Evolutionary conservation across 2,113 vertebrate species (phyloP), one percentile per base, ranked within the genome.

Genomic region (Campylorhamphus procurvoides): DNA sequence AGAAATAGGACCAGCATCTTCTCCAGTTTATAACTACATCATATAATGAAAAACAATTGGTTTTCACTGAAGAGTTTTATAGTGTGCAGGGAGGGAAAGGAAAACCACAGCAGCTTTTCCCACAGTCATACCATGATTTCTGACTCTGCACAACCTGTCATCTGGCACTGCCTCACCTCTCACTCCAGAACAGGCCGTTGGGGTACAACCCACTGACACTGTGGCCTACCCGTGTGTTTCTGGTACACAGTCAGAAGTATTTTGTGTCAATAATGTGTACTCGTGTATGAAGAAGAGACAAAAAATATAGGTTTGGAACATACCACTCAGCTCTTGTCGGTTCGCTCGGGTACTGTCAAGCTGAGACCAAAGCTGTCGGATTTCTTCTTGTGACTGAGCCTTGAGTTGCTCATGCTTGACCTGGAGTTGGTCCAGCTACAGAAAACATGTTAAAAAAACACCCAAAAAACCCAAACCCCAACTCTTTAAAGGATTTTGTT

Each of bases 311-410:
- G 47, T 47, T 79, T 7, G 31, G 58, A 42, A 85, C 97, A 78
- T 96, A 99, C 99, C 99, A 96, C 97, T 98, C 9, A 98, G 91
- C 83, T 99, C 98, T 35, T 98, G 98, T 9, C 97, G 97, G 95
- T 96, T 98, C 12, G 98, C 80, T 90, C 98, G 98, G 50, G 97
- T 97, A 66, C 94, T 97, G 63, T 98, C 98, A 19, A 99, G 96
- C 93, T 99, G 99, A 75, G 97, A 97, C 99, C 99, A 99, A 59
- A 99, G 97, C 44, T 97, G 96, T 56, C 94, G 59, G 35, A 99
- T 95, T 97, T 99, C 99, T 88, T 99, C 95, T 87, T 98, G 98
- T 0, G 98, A 99, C 66, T 44, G 98, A 62, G 94, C 84, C 95
- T 98, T 98, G 19, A 99, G 93, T 4, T 97, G 95, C 17, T 95